Evolutionary conservation across 2,888 invertebrate species (phyloP), one percentile per base, ranked within the genome.

Genomic region (Phasia obesa): DNA sequence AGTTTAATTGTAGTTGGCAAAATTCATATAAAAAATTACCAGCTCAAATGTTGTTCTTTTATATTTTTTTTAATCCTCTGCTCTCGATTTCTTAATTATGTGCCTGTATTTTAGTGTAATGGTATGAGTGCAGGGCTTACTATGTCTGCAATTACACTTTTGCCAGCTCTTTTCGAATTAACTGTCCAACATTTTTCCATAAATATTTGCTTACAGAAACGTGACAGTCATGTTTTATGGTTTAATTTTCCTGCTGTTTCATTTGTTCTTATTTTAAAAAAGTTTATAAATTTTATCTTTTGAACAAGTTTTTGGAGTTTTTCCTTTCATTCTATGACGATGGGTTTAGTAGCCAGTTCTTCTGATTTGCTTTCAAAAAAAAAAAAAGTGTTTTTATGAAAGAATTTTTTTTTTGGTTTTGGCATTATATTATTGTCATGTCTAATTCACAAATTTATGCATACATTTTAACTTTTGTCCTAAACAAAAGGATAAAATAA

Each of bases 211-310:
- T 13, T 51, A 51, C 35, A 57, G 74, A 80, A 81, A 84, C 81
- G 77, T 84, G 81, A 77, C 84, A 70, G 65, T 60, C 77, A 78
- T 81, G 53, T 74, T 74, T 77, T 73, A 55, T 73, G 62, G 67
- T 81, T 77, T 65, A 76, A 65, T 31, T 47, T 62, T n/a, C 42
- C 62, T 69, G 38, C 19, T 35, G 15, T 38, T 38, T 53, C 9
- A 3, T 31, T 75, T 53, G 1, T 35, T 42, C 57, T 23, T 44
- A 42, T 4, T 19, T 25, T 19, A 25, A 44, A 35, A 35, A 35
- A 35, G 3, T 35, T 35, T n/a, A n/a, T n/a, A 59, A 51, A 13
- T 42, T 19, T 53, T 44, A 42, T 51, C 4, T 60, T 19, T 21
- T 21, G 23, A 62, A 4, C 7, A 17, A 42, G 4, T 65, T 62